A percentile compares a stretch with the other conserved stretches of the same genome.
Conservation (phyloP, 2,888 invertebrate species). For the Germaria angustata region DNA sequence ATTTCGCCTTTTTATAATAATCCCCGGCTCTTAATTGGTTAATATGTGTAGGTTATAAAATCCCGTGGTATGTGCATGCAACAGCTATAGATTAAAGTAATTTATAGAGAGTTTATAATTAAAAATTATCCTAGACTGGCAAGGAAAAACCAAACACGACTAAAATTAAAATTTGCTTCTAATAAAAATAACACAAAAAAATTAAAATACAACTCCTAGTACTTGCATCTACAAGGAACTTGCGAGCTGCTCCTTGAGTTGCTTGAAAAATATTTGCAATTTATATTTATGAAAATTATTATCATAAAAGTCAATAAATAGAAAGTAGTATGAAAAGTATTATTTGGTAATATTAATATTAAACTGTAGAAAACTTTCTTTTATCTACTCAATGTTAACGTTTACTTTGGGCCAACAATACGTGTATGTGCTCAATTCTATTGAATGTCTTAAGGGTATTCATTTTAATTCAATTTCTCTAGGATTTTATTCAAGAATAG, state of each 20-base stretch:
- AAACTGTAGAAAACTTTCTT: conserved; percentile 10
- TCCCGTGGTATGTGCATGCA: conserved; percentile 48
- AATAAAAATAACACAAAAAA: conserved; percentile 11
- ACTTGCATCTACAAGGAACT: neutral
- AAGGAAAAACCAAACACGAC: conserved; percentile 49
- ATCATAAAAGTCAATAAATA: conserved; percentile 57
- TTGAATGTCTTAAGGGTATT: neutral
- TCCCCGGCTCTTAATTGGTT: conserved; percentile 28
- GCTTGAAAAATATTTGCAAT: conserved; percentile 36
- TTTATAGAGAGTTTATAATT: conserved; percentile 67
- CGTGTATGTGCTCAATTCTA: neutral
- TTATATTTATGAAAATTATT: conserved; percentile 52
- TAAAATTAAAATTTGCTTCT: conserved; percentile 52
- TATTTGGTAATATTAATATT: conserved; percentile 51
- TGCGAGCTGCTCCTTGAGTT: neutral
- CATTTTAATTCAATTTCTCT: too few relatives aligned
- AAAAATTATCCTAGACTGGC: conserved; percentile 63
- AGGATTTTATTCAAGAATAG: too few relatives aligned
- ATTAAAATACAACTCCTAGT: neutral
- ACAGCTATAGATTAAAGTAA: conserved; percentile 65
- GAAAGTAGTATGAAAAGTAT: conserved; percentile 40
- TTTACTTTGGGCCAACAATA: neutral
- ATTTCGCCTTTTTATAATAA: too few relatives aligned
- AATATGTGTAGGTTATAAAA: conserved; percentile 52
- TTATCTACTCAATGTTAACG: neutral